Base-by-base conservation (phyloP, 2,797 vertebrate genomes). In the Siniperca undulata region DNA sequence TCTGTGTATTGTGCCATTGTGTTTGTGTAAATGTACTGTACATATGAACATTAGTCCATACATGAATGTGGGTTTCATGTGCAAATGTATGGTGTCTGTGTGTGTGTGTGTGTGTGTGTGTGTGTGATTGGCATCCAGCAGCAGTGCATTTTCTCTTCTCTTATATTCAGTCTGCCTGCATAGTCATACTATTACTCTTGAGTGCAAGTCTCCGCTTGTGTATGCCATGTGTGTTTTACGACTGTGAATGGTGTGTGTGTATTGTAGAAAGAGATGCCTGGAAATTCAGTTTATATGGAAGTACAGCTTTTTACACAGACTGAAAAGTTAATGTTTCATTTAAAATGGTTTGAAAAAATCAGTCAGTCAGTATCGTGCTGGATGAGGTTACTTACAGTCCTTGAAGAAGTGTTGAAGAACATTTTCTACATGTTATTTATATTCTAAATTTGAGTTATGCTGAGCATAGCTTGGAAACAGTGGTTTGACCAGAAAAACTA, bases 161-260 rank as follows among this genome's bases (percentile, higher is more conserved):
- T 61, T 40, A 34, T 56, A 73, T 62, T 58, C 62, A 58, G 65
- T 30, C 16, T 42, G n/a, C 14, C 40, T 46, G 40, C 22, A 74
- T 16, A 70, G 36, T 16, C 27, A 8, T 52, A 55, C 9, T 16
- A 40, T 65, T 48, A 27, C 40, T 58, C 59, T 30, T 46, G 59
- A 79, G 40, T 76, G 50, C 30, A 75, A 67, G 50, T 55, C 19
- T 17, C 36, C 76, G 52, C 58, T 38, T 77, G 61, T 79, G 79
- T 27, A 74, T 72, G 61, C 64, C 59, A 69, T 81, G 76, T 70
- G 71, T 83, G 78, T 78, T 90, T 76, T 72, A 81, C 34, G 76
- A 52, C 77, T 79, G 27, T 70, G 60, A 58, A 71, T 27, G 7
- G 30, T 42, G 10, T 46, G 34, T 30, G 30, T 30, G 30, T 30